phyloP scores from a whole-genome alignment of 37 sponge, comb jelly and placozoan species.

The Eunapius fragilis region DNA sequence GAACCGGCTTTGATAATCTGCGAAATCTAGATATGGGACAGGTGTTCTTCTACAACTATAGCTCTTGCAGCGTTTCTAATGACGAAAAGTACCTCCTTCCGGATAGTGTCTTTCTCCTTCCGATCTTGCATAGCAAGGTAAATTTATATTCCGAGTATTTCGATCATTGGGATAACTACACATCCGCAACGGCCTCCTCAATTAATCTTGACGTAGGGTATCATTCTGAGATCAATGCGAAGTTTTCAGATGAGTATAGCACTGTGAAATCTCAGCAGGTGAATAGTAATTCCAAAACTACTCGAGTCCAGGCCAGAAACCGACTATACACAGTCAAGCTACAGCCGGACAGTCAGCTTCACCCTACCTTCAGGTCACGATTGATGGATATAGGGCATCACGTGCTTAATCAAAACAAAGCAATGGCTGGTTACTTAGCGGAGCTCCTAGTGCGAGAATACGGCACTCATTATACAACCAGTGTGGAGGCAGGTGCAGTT shows the following conservation, averaged over 20 bases:
- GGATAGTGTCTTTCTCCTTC: conserved; percentile 15
- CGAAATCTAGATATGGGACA: conserved; percentile 37
- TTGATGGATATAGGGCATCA: conserved; percentile 71
- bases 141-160: conserved; percentile 10
- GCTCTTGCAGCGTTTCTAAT: conserved; percentile 10
- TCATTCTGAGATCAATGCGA: conserved; percentile 12
- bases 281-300: conserved; percentile 35
- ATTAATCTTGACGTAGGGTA: conserved; percentile 8
- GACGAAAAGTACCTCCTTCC: conserved; percentile 45
- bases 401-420: conserved; percentile 67
- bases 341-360: conserved; percentile 43
- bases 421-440: conserved; percentile 53
- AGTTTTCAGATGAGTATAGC: conserved; percentile 56
- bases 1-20: conserved; percentile 51
- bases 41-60: conserved; percentile 36
- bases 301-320: conserved; percentile 62
- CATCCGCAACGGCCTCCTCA: neutral
- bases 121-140: conserved; percentile 40
- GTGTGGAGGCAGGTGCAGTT: conserved; percentile 68
- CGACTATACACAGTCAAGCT: conserved; percentile 46
- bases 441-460: conserved; percentile 77
- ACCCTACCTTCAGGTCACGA: conserved; percentile 50
- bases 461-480: conserved; percentile 71
- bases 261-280: conserved; percentile 34
- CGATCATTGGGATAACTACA: conserved; percentile 6